phyloP scores from a whole-genome alignment of 2,888 invertebrate species.

The Cryptus viduatorius region DNA sequence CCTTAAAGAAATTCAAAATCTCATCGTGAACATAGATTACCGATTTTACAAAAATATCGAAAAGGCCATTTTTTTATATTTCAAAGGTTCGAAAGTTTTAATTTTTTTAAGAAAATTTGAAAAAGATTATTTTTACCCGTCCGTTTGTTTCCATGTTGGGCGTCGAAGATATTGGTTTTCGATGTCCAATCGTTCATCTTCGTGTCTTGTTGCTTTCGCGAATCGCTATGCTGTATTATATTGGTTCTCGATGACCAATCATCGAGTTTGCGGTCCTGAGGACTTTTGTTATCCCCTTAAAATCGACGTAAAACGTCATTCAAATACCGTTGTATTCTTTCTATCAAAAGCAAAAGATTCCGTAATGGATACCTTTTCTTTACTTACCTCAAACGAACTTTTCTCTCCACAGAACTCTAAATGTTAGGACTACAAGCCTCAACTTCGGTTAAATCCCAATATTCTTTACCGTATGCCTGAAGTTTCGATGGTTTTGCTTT shows the following conservation, averaged over 20 bases:
- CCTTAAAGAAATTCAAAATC: constrained; percentile 23
- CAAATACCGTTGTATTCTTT: background rate
- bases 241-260: constrained; percentile 69
- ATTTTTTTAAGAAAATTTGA: background rate
- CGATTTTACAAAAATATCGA: no score
- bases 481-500: background rate
- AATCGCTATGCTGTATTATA: constrained; percentile 68
- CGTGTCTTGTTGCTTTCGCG: constrained; percentile 67
- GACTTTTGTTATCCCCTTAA: constrained; percentile 51
- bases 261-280: constrained; percentile 67
- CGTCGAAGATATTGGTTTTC: constrained; percentile 71
- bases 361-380: background rate
- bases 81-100: background rate
- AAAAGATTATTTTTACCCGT: constrained; percentile 65
- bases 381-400: constrained; percentile 33
- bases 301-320: constrained; percentile 22
- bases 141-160: constrained; percentile 57
- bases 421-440: constrained; percentile 34
- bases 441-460: constrained; percentile 12
- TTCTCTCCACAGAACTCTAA: constrained; percentile 13
- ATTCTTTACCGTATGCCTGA: constrained; percentile 3
- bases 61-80: background rate
- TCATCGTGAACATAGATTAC: background rate
- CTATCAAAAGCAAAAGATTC: background rate
- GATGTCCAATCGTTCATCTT: constrained; percentile 74